These are phyloP conservation scores for Harpagoxenus sublaevis DNA, from an alignment of 2,888 invertebrate species.

Conservation along the genomic window DNA sequence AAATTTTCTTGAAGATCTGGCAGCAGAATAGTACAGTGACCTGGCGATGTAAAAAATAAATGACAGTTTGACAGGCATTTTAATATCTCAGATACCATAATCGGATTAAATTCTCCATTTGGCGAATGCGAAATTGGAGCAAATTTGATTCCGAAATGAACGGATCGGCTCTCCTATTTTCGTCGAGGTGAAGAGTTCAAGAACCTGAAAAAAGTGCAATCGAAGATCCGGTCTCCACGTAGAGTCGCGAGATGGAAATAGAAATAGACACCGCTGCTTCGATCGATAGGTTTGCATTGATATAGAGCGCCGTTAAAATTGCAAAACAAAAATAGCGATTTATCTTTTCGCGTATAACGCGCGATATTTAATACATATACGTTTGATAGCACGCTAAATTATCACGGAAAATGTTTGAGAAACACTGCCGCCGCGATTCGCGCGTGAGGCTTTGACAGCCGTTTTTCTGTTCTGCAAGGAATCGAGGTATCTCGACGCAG, in stretches of 20 bases:
- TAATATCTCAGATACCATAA: conserved; percentile 30
- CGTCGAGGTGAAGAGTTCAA: conserved; percentile 76
- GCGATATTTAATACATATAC: conserved; percentile 12
- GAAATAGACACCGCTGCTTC: conserved; percentile 29
- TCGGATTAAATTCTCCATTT: conserved; percentile 60
- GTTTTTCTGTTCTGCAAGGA: conserved; percentile 45
- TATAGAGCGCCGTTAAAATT: conserved; percentile 24
- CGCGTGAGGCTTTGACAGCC: conserved; percentile 20
- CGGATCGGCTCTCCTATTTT: conserved; percentile 70
- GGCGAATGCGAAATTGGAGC: conserved; percentile 62
- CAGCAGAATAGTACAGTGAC: conserved; percentile 14
- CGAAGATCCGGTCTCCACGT: background rate
- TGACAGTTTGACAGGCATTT: conserved; percentile 29
- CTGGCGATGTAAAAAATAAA: conserved; percentile 28
- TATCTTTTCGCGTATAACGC: background rate
- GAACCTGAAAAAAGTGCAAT: conserved; percentile 63
- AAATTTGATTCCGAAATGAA: conserved; percentile 65
- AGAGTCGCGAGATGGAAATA: conserved; percentile 32
- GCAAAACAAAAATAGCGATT: background rate
- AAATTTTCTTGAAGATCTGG: background rate
- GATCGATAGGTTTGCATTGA: conserved; percentile 18
- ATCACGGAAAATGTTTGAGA: conserved; percentile 21
- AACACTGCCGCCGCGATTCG: conserved; percentile 19
- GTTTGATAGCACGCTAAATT: background rate
- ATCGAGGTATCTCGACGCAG: conserved; percentile 25